Evolutionary conservation across 2,797 vertebrate species (phyloP), one percentile per base, ranked within the genome.

Genomic region (Paratrypauchen microcephalus): DNA sequence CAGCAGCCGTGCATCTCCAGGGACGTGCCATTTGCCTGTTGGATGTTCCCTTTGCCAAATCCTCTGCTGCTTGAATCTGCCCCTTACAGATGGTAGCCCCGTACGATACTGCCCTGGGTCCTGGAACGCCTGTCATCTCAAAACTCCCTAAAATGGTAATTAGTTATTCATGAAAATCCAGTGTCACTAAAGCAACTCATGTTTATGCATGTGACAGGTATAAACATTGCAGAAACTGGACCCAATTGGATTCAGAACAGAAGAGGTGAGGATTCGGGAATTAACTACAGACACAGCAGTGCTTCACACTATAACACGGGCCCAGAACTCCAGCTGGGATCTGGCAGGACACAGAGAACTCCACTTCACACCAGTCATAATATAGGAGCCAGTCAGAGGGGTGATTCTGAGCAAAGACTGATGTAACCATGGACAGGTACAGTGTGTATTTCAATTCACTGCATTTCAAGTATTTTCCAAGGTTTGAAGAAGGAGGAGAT

Each of bases 31-130:
- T 70, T 77, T 45, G 52, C 24, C 16, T 7, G 52, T 50, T 47
- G 57, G 50, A 28, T 16, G 32, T 66, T 45, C 54, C 26, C 26
- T 6, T 24, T 67, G 76, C 74, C 79, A 75, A 77, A 47, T 79
- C 76, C 76, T 59, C 68, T 67, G 66, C 71, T 15, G 82, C 65
- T 56, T 48, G 60, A 73, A 59, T 68, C 73, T 69, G 62, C 62
- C 66, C 32, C 23, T 59, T 62, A 16, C 83, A 79, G 74, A 79
- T 72, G 74, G 74, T 45, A 18, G 11, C 74, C 79, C 80, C 52
- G 60, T 65, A 67, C 62, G 76, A 61, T 45, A 57, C 58, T 52
- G 74, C 66, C 60, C 74, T 19, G 55, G 23, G 61, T 73, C 55
- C 26, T 52, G 41, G 12, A 15, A 4, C 41, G 15, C 41, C 41